Percentiles rank a stretch among this genome's conserved stretches.
These are phyloP conservation scores for Aporophyla lueneburgensis DNA, from an alignment of 2,888 invertebrate species.

Conservation along the genomic window DNA sequence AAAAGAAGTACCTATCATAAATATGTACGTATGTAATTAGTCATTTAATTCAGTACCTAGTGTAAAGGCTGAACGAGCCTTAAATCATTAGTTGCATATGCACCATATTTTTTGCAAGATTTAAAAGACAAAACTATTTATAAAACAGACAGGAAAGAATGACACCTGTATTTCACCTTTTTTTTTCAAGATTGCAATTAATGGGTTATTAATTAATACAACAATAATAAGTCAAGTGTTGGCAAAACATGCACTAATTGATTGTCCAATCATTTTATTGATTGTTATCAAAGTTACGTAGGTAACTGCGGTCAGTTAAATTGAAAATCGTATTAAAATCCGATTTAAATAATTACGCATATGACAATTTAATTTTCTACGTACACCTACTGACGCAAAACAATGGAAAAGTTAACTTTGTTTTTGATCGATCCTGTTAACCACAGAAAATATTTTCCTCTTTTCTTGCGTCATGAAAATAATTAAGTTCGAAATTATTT, in stretches of 20 bases:
- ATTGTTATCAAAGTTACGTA: slow-evolving; percentile 26
- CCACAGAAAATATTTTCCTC: neutral
- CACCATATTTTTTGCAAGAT: neutral
- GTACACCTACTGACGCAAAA: slow-evolving; percentile 9
- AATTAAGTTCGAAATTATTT: neutral
- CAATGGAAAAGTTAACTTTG: slow-evolving; percentile 35
- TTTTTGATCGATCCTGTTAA: neutral
- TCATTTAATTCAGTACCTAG: neutral
- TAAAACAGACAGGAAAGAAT: neutral
- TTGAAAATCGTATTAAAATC: slow-evolving; percentile 21
- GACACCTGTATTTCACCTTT: neutral
- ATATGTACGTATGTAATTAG: neutral
- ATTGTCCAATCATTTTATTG: slow-evolving; percentile 7
- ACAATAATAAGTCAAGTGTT: slow-evolving; percentile 21
- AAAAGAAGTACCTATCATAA: neutral
- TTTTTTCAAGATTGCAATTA: neutral
- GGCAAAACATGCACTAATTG: slow-evolving; percentile 46
- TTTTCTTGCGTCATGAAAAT: neutral
- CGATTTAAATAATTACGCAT: slow-evolving; percentile 27
- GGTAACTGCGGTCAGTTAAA: slow-evolving; percentile 26
- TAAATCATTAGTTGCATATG: neutral
- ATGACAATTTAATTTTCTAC: neutral
- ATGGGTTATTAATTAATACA: slow-evolving; percentile 12
- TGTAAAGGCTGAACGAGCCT: no score
- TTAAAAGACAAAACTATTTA: neutral